A percentile compares a stretch with the other conserved stretches of the same genome.
These are phyloP conservation scores for Poeciliopsis gracilis DNA, from an alignment of 2,797 vertebrate species.

Conservation along the genomic window DNA sequence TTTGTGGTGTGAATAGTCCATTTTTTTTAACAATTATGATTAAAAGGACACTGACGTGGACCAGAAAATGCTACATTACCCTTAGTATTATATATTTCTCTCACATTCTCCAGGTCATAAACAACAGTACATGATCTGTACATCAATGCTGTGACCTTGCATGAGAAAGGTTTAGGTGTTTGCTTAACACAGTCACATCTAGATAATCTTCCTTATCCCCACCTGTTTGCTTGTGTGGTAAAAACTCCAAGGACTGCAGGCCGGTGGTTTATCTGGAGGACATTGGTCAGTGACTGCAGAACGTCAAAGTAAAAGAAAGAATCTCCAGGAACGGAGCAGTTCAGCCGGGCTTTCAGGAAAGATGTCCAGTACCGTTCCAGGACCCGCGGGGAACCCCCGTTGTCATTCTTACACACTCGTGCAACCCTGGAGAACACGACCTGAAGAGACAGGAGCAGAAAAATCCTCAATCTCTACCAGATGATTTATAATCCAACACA, in stretches of 20 bases:
- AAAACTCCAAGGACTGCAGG: constrained; percentile 90
- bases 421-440: constrained; percentile 93
- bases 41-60: neutral
- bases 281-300: constrained; percentile 87
- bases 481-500: constrained; percentile 2
- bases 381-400: constrained; percentile 91
- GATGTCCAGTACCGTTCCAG: constrained; percentile 97
- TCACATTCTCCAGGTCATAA: neutral
- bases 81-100: neutral
- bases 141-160: neutral
- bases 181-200: neutral
- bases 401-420: constrained; percentile 93
- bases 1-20: neutral
- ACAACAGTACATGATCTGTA: neutral
- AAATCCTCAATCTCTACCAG: neutral
- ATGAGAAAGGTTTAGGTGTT: neutral
- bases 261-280: constrained; percentile 86
- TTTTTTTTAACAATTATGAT: neutral
- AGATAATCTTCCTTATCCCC: neutral
- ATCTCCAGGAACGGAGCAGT: constrained; percentile 92
- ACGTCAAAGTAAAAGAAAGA: constrained; percentile 95
- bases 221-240: constrained; percentile 95
- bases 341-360: constrained; percentile 94
- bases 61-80: neutral
- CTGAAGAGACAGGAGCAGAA: constrained; percentile 62